Conservation (phyloP, 37 sponge, comb jelly and placozoan species). For the Axinella damicornis region DNA sequence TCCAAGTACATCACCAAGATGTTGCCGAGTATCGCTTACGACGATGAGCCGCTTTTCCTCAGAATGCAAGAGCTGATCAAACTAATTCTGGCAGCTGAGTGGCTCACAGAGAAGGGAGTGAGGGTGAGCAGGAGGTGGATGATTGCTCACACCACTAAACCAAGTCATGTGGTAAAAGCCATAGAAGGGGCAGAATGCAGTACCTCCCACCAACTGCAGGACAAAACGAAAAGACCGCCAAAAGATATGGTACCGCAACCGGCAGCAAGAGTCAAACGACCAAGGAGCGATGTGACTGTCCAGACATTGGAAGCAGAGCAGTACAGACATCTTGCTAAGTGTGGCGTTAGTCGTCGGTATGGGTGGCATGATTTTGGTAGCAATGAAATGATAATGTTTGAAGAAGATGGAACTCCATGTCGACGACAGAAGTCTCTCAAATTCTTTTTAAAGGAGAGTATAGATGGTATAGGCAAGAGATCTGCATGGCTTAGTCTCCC, state of each 20-base stretch:
- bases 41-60: conserved; percentile 57
- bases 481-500: neutral
- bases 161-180: neutral
- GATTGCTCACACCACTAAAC: neutral
- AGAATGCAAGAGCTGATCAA: conserved; percentile 47
- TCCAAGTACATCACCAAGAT: conserved; percentile 33
- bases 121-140: conserved; percentile 34
- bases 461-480: no score
- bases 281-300: neutral
- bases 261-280: neutral
- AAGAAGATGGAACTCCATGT: conserved; percentile 1
- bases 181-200: neutral
- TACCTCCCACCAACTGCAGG: neutral
- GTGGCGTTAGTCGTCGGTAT: neutral
- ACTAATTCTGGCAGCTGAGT: conserved; percentile 43
- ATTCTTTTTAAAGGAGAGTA: no score
- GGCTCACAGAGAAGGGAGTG: conserved; percentile 27
- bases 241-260: neutral
- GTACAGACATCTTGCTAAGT: neutral
- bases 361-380: neutral
- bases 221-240: neutral
- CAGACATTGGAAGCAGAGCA: neutral
- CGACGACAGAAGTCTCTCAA: neutral
- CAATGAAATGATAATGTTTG: neutral
- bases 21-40: conserved; percentile 24